Percentiles rank a stretch among this genome's conserved stretches.
These are phyloP conservation scores for Zonotrichia albicollis DNA, from an alignment of 2,797 vertebrate genomes.

Conservation along the genomic window DNA sequence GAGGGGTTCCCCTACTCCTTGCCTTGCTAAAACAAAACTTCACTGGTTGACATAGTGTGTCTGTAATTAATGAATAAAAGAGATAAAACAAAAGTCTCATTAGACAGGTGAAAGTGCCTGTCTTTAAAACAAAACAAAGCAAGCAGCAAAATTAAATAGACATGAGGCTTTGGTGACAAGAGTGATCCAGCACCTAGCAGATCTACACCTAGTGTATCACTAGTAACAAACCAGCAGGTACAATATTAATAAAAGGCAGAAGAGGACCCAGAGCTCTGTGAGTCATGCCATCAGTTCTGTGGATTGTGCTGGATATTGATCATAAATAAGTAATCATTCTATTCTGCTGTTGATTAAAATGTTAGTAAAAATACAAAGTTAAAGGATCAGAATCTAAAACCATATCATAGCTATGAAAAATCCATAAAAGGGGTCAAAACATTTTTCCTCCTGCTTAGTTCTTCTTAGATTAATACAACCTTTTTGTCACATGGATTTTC, in stretches of 20 bases:
- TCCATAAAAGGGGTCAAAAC: background rate
- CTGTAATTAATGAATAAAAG: background rate
- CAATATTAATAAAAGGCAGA: conserved; percentile 2
- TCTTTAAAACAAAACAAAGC: background rate
- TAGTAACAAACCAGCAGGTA: background rate
- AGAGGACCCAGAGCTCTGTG: background rate
- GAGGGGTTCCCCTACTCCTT: background rate
- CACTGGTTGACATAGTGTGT: fast-evolving
- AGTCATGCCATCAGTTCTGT: background rate
- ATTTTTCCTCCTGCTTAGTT: background rate
- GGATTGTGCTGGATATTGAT: background rate
- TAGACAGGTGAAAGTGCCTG: background rate
- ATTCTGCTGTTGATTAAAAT: conserved; percentile 25
- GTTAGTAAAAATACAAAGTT: conserved; percentile 6
- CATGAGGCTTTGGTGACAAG: background rate
- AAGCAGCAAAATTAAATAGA: background rate
- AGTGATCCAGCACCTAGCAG: background rate
- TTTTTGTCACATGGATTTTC: background rate
- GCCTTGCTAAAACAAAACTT: background rate
- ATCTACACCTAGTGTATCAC: background rate
- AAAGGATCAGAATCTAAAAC: conserved; percentile 14
- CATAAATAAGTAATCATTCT: conserved; percentile 35
- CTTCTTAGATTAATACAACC: background rate
- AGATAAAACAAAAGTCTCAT: background rate
- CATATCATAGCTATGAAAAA: background rate